phyloP scores from a whole-genome alignment of 1,140 invertebrate species.

The Callitettix versicolor region DNA sequence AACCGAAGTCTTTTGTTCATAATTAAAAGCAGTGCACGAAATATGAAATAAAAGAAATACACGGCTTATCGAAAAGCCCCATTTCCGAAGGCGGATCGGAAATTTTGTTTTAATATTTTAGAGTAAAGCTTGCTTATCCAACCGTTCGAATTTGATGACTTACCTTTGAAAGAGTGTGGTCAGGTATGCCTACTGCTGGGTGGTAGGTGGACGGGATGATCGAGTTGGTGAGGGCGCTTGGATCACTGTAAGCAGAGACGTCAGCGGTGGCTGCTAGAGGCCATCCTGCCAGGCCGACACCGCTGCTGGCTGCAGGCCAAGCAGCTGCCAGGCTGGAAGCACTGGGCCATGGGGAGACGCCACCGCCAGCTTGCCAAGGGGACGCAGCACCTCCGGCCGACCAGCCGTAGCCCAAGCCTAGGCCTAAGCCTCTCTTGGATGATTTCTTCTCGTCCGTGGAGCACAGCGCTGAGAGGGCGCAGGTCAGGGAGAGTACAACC shows the following conservation, averaged over 20 bases:
- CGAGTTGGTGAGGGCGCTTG: slow-evolving; percentile 5
- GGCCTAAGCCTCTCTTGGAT: slow-evolving; percentile 11
- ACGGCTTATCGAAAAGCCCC: too few relatives aligned
- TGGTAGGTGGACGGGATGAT: not conserved
- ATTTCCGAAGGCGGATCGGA: too few relatives aligned
- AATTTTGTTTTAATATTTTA: too few relatives aligned
- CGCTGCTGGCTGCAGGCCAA: slow-evolving; percentile 10
- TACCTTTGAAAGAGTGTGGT: too few relatives aligned
- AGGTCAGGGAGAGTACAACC: not conserved
- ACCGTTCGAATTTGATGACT: too few relatives aligned
- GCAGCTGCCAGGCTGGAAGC: not conserved
- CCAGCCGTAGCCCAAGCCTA: slow-evolving; percentile 6
- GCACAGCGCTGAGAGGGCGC: not conserved
- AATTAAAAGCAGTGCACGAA: too few relatives aligned
- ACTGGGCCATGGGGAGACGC: not conserved
- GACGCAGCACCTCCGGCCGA: not conserved
- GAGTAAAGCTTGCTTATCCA: too few relatives aligned
- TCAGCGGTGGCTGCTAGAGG: slow-evolving; percentile 10
- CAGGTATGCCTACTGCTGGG: too few relatives aligned
- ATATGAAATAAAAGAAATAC: too few relatives aligned
- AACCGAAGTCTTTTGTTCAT: too few relatives aligned
- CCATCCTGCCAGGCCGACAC: slow-evolving; percentile 11
- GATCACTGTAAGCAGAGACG: not conserved
- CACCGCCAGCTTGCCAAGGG: not conserved
- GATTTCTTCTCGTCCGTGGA: slow-evolving; percentile 3